These are phyloP conservation scores for Macrobrachium rosenbergii DNA, from an alignment of 1,140 invertebrate genomes.

Conservation along the genomic window DNA sequence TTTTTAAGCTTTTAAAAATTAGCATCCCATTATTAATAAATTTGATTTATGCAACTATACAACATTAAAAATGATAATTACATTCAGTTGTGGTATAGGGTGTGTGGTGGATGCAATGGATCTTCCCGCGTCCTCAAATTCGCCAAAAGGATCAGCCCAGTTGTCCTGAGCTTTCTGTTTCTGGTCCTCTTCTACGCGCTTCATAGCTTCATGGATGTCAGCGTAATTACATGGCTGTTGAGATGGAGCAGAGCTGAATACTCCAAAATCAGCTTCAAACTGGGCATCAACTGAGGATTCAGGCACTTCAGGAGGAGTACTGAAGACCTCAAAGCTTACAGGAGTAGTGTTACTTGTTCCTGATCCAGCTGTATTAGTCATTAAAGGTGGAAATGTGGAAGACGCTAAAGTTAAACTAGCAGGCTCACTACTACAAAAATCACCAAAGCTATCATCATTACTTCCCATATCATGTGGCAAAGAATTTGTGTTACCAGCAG, in stretches of 20 bases:
- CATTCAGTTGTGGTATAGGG: not conserved
- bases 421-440: constrained; percentile 56
- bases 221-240: constrained; percentile 35
- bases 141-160: constrained; percentile 58
- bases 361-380: not conserved
- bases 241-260: not conserved
- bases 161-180: constrained; percentile 31
- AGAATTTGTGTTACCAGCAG: not conserved
- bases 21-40: too few species aligned
- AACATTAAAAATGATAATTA: not conserved
- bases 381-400: not conserved
- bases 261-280: constrained; percentile 53
- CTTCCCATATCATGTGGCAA: not conserved
- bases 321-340: constrained; percentile 49
- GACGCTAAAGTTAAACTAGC: constrained; percentile 1
- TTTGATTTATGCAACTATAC: too few species aligned
- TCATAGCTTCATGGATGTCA: constrained; percentile 59
- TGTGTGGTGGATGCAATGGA: not conserved
- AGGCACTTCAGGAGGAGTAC: constrained; percentile 38
- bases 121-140: constrained; percentile 46
- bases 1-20: too few species aligned
- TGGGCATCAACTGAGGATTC: constrained; percentile 29
- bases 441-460: constrained; percentile 50
- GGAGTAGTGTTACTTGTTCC: constrained; percentile 43
- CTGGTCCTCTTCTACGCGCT: constrained; percentile 46